phyloP scores from a whole-genome alignment of 1,140 invertebrate genomes.

The Lasioglossum albipes region DNA sequence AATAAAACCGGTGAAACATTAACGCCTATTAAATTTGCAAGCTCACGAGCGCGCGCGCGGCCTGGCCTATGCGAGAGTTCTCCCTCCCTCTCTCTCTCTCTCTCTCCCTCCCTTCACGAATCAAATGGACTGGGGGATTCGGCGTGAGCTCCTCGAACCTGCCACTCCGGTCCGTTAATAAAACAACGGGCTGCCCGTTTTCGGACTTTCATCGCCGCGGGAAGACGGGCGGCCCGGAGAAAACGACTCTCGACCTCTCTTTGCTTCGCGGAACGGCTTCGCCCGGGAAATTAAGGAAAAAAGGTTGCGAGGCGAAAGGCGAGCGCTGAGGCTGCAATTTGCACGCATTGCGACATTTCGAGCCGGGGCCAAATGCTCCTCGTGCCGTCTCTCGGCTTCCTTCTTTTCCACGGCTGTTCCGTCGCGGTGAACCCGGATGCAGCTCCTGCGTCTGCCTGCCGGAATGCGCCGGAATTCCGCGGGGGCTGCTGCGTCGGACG shows the following conservation, averaged over 20 bases:
- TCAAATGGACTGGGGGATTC: neutral
- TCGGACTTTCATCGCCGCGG: neutral
- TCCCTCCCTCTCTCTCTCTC: too few species aligned
- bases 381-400: neutral
- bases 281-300: slow-evolving; percentile 1
- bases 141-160: neutral
- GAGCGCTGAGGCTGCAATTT: slow-evolving; percentile 40
- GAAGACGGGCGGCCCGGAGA: neutral
- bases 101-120: neutral
- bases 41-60: neutral
- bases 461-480: slow-evolving; percentile 66
- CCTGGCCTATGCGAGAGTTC: neutral
- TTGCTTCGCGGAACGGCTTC: neutral
- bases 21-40: slow-evolving; percentile 22
- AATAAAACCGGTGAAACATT: slow-evolving; percentile 31
- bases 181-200: neutral
- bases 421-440: slow-evolving; percentile 52
- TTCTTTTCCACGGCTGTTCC: slow-evolving; percentile 24
- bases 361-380: slow-evolving; percentile 7
- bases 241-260: neutral
- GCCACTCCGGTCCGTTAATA: neutral
- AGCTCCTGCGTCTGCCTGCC: slow-evolving; percentile 47
- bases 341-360: slow-evolving; percentile 54
- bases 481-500: slow-evolving; percentile 63
- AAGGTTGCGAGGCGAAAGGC: slow-evolving; percentile 20